A percentile compares a stretch with the other conserved stretches of the same genome.
These are phyloP conservation scores for Poliocrania exsul DNA, from an alignment of 2,797 vertebrate species.

Conservation along the genomic window DNA sequence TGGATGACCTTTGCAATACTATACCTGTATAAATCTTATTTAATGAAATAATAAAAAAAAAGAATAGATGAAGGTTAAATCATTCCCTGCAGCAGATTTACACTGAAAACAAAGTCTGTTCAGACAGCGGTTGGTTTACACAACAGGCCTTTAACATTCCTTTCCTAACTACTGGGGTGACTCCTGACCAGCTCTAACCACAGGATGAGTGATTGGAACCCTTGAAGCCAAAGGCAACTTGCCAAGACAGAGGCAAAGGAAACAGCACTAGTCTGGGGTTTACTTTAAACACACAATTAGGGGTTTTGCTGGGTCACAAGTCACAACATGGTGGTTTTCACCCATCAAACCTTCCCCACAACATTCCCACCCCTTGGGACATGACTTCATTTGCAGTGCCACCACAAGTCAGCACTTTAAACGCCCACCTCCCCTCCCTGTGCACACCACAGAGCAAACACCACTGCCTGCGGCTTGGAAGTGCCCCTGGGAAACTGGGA, in stretches of 20 bases:
- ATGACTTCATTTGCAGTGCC: not conserved
- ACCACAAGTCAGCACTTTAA: not conserved
- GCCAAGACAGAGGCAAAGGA: not conserved
- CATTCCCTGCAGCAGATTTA: constrained; percentile 70
- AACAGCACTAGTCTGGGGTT: not conserved
- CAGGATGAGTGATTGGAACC: not conserved
- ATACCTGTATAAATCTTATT: constrained; percentile 79
- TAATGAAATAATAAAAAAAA: constrained; percentile 75
- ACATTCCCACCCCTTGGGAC: not conserved
- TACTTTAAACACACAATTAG: not conserved
- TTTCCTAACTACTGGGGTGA: not conserved
- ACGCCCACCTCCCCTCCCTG: not conserved
- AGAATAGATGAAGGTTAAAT: constrained; percentile 75
- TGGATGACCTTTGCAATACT: constrained; percentile 74
- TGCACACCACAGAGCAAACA: not conserved
- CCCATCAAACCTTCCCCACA: not conserved
- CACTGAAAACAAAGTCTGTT: constrained; percentile 47
- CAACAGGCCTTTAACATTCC: constrained; percentile 51
- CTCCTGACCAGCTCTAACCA: not conserved
- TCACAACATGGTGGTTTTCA: not conserved
- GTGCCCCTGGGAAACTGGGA: not conserved
- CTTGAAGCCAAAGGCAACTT: not conserved
- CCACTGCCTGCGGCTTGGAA: not conserved
- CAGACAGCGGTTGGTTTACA: constrained; percentile 39
- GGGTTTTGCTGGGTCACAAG: not conserved